Evolutionary conservation across 2,113 vertebrate species (phyloP), one percentile per base, ranked within the genome.

Genomic region (Penelope pileata): DNA sequence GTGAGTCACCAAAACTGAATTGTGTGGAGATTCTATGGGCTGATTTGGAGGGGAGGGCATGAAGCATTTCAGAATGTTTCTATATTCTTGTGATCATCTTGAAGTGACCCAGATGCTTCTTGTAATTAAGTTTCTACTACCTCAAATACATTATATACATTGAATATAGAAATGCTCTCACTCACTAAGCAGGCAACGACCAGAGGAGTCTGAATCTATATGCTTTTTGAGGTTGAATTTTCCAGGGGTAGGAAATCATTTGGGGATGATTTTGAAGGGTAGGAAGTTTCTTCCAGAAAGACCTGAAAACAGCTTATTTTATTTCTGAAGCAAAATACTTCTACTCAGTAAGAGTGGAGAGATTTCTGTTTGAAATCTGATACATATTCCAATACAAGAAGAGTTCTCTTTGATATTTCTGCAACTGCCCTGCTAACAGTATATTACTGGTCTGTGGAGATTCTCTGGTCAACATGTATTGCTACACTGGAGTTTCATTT

Each of bases 1-100:
- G 42, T 93, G 86, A 89, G 54, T 94, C 89, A 94, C 74, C 66
- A 73, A 53, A 79, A 72, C 21, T 85, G 36, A 94, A 48, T 48
- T 19, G 23, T 81, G 36, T 56, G 17, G 47, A 88, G 30, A 60
- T 86, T 54, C 45, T 96, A 47, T 76, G 62, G 26, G 64, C n/a
- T 75, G 47, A 51, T 89, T 81, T 89, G 69, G 48, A 78, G 10
- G 13, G 18, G 18, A 30, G n/a, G 42, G 11, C 32, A 88, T 48
- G 34, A 83, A 91, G 7, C 40, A 70, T 74, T 91, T 90, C 60
- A 67, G 63, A 76, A 48, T 17, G 12, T 56, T 92, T 81, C 34
- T 94, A 14, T 17, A 29, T 83, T 81, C 24, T 16, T 56, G 2
- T 64, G 45, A 74, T 68, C 38, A 29, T 70, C 30, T 75, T 69